Evolutionary conservation across 2,797 vertebrate species (phyloP), one percentile per base, ranked within the genome.

Genomic region (Paramormyrops hopkinsi): DNA sequence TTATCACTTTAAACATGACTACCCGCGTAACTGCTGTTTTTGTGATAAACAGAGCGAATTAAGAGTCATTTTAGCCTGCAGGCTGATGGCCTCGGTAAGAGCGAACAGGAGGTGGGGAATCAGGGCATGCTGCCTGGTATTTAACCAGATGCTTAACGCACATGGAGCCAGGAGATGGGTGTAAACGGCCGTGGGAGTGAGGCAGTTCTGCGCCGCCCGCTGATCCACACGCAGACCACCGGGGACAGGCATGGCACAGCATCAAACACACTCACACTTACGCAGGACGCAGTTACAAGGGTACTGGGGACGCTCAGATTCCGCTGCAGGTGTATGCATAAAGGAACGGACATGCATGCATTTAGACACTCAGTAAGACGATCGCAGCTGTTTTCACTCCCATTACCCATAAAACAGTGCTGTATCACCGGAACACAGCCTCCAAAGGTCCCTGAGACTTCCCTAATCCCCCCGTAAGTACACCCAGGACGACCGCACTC

Each of bases 111-210:
- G 73, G 37, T 48, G 44, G 44, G 8, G 79, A n/a, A 46, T 17
- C 8, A 19, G 44, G 19, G 79, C 37, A 9, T 22, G 19, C 79
- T 9, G 37, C 33, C 79, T n/a, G 79, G 37, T 83, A 83, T 83
- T 83, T 83, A 48, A 83, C 14, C 79, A 83, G 79, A 37, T 83
- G 79, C 19, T 83, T 83, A 83, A 48, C 79, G n/a, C 37, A n/a
- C 41, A 46, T 37, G 82, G n/a, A 50, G 11, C 29, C 33, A 17
- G 48, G 44, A 85, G n/a, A 50, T 22, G 48, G 48, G 82, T 4
- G 44, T n/a, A 85, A 29, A 37, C 33, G 14, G 33, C 3, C 14
- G 54, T 7, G 69, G 69, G 29, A 33, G 65, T 25, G 33, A 5
- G 29, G 14, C 9, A 41, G 69, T 7, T 4, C 69, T 41, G 14